phyloP scores from a whole-genome alignment of 2,888 invertebrate species.

The Neoitamus cyanurus region DNA sequence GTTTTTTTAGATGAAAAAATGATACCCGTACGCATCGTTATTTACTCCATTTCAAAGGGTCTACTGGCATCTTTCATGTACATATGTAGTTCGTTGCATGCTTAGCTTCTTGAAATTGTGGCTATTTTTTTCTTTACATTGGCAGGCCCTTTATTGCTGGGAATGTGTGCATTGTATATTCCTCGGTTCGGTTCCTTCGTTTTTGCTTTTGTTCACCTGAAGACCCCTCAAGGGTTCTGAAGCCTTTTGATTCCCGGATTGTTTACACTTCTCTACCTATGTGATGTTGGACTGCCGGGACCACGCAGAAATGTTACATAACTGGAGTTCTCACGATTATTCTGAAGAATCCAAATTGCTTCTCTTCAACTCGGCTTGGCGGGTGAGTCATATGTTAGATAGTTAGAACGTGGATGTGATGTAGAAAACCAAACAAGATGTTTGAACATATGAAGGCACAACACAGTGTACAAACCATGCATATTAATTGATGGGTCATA shows the following conservation, averaged over 20 bases:
- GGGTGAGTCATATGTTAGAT: background rate
- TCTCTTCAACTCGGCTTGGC: background rate
- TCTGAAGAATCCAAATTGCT: background rate
- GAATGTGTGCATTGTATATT: background rate
- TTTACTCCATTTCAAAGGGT: background rate
- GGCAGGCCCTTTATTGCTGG: background rate
- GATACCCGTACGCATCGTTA: background rate
- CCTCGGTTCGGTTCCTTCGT: background rate
- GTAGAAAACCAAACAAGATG: background rate
- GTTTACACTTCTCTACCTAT: constrained; percentile 10
- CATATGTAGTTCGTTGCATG: background rate
- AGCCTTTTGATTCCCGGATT: constrained; percentile 11
- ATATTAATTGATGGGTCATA: background rate
- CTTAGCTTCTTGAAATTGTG: constrained; percentile 24
- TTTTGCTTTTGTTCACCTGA: background rate
- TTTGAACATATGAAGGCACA: background rate
- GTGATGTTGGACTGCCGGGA: background rate
- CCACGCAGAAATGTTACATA: background rate
- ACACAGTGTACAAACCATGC: background rate
- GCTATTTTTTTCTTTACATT: background rate
- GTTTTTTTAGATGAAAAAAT: background rate
- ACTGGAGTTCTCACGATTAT: background rate
- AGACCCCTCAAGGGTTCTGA: background rate
- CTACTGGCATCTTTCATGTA: background rate
- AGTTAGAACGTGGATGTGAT: background rate